Evolutionary conservation across 2,888 invertebrate species (phyloP), one percentile per base, ranked within the genome.

Genomic region (Mythimna loreyi): DNA sequence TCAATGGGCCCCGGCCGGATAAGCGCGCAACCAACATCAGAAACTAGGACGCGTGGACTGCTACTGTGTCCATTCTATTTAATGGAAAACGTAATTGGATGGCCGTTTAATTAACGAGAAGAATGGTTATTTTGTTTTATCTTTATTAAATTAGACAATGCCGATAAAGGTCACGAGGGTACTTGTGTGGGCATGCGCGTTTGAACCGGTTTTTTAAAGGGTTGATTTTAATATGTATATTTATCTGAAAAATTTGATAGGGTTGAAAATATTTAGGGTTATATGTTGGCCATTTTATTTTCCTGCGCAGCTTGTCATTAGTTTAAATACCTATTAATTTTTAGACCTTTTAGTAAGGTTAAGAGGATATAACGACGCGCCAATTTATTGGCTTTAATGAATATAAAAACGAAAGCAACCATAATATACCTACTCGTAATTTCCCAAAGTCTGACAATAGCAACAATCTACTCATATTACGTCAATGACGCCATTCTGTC

Each of bases 1-100:
- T 81, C 68, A 80, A 61, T 82, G 68, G 80, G 77, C 70, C 70
- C 66, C 67, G 75, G 63, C 76, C 85, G 85, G 83, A 86, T 84
- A 82, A 81, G 65, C 69, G 75, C 9, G 69, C 84, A 85, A 86
- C 36, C 71, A 57, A 47, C 84, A 83, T 85, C 82, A 72, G 81
- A 78, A 88, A 86, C 73, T 87, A 71, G 87, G 83, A 71, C 78
- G 70, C 67, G 55, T 56, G 43, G 60, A 58, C 58, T 19, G 23
- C 16, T 55, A 56, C 64, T 67, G 66, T 67, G 40, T 36, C 25
- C 58, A 61, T 63, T 78, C 21, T 57, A 40, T 40, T 36, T 62
- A 72, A 74, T 62, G 58, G 25, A 77, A 67, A 50, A 57, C 30
- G 30, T 75, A 73, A 80, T 78, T 75, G 70, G 56, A 67, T 52